A percentile compares a stretch with the other conserved stretches of the same genome.
Conservation (phyloP, 2,888 invertebrate species). For the Sepioteuthis lessoniana region DNA sequence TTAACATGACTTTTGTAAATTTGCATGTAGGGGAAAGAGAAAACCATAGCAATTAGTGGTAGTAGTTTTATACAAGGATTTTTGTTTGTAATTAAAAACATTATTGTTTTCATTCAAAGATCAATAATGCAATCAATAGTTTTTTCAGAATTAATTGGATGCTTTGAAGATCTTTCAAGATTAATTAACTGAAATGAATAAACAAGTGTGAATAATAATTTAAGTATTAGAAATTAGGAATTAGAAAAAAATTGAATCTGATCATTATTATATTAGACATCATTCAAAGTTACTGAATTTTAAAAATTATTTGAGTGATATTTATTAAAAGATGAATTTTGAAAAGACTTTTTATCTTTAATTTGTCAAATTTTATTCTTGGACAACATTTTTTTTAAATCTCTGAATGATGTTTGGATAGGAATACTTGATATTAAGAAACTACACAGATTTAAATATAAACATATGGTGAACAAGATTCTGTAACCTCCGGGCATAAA, state of each 20-base stretch:
- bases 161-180: not conserved
- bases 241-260: not conserved
- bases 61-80: not conserved
- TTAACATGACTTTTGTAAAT: too few relatives aligned
- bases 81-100: not conserved
- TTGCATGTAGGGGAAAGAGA: too few relatives aligned
- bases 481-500: too few relatives aligned
- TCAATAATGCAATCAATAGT: not conserved
- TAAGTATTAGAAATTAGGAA: not conserved
- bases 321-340: not conserved
- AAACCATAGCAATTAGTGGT: not conserved
- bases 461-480: too few relatives aligned
- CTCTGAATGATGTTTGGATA: not conserved
- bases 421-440: too few relatives aligned
- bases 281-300: not conserved
- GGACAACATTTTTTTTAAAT: not conserved
- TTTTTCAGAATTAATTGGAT: slow-evolving; percentile 7
- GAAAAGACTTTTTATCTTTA: not conserved
- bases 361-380: not conserved
- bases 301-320: not conserved
- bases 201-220: not conserved
- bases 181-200: slow-evolving; percentile 18
- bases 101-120: not conserved
- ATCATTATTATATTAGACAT: not conserved
- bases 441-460: too few relatives aligned